Evolutionary conservation across 2,113 vertebrate genomes (phyloP).

Genomic region (Meles meles): DNA sequence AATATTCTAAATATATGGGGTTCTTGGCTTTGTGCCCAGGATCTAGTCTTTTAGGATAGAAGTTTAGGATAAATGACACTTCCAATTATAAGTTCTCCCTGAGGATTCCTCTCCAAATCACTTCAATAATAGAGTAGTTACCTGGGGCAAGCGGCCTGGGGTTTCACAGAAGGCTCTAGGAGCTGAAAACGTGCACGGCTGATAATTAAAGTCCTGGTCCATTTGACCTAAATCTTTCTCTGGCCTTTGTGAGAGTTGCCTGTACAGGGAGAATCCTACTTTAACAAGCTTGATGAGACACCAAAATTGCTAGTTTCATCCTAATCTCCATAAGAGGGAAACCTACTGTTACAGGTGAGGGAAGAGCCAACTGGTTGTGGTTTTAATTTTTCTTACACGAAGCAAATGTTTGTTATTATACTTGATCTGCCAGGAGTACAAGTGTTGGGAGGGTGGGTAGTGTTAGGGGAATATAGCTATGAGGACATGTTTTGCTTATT

Average conservation of each 20-base stretch:
- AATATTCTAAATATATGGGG: conserved; percentile 72
- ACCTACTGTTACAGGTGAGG: neutral
- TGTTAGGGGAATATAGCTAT: neutral
- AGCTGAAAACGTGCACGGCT: conserved; percentile 39
- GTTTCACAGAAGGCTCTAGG: conserved; percentile 69
- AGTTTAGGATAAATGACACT: conserved; percentile 79
- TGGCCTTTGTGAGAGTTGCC: conserved; percentile 60
- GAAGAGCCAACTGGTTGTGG: neutral
- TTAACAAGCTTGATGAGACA: conserved; percentile 31
- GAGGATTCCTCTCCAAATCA: conserved; percentile 67
- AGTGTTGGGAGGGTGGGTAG: neutral
- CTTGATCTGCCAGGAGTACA: neutral
- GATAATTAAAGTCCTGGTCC: conserved; percentile 66
- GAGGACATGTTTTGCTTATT: neutral
- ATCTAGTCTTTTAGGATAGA: conserved; percentile 74
- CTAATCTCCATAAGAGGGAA: conserved; percentile 19
- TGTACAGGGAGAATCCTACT: conserved; percentile 34
- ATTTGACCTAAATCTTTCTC: conserved; percentile 75
- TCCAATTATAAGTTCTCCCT: conserved; percentile 79
- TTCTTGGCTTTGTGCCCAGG: conserved; percentile 72
- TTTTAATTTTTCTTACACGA: conserved; percentile 13
- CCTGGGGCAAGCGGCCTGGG: neutral
- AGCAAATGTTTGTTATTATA: neutral
- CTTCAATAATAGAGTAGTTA: conserved; percentile 61
- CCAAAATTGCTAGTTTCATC: conserved; percentile 34